Conservation (phyloP, 2,113 vertebrate genomes). For the Rhynchomys soricoides region DNA sequence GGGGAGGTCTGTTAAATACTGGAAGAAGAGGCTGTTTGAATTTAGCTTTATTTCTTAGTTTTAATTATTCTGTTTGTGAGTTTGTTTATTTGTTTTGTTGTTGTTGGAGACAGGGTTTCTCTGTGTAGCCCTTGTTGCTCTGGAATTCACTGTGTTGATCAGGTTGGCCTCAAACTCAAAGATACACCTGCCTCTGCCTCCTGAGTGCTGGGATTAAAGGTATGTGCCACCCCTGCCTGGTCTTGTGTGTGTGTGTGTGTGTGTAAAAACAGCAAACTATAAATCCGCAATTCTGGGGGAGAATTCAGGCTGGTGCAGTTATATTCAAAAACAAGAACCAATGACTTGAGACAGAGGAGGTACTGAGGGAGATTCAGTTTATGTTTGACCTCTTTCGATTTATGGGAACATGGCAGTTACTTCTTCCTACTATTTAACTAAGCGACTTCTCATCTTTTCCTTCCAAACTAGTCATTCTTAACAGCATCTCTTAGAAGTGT, state of each 20-base stretch:
- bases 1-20: background rate
- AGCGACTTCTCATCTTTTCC: background rate
- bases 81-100: background rate
- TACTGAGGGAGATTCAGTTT: background rate
- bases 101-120: background rate
- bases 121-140: background rate
- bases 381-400: background rate
- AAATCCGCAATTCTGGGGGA: background rate
- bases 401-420: background rate
- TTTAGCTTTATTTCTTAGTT: slow-evolving; percentile 17
- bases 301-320: background rate
- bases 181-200: background rate
- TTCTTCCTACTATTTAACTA: background rate
- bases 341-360: background rate
- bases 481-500: slow-evolving; percentile 56
- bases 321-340: slow-evolving; percentile 6
- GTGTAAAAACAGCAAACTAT: background rate
- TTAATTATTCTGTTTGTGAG: background rate
- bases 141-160: background rate
- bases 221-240: background rate
- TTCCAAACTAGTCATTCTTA: slow-evolving; percentile 36
- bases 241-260: no score
- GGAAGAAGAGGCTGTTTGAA: background rate
- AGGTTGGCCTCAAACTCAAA: background rate
- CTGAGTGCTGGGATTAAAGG: background rate